These are phyloP conservation scores for Andrena trimmerana DNA, from an alignment of 2,888 invertebrate genomes.

Conservation along the genomic window DNA sequence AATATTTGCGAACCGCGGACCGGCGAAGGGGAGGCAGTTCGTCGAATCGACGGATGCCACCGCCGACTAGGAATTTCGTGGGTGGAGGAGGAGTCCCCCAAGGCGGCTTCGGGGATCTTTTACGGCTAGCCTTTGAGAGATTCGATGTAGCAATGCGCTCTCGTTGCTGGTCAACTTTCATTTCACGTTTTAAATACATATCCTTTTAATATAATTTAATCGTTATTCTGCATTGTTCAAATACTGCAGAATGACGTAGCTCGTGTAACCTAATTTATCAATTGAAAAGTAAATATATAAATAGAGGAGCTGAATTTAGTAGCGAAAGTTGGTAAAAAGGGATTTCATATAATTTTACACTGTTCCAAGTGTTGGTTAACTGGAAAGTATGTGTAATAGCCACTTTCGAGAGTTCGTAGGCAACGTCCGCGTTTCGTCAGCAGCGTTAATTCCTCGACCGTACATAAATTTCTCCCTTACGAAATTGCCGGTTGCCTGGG, in stretches of 20 bases:
- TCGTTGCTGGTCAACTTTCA: neutral
- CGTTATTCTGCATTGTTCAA: too few species aligned
- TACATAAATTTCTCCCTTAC: conserved; percentile 39
- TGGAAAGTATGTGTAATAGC: neutral
- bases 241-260: too few species aligned
- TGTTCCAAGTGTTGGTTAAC: neutral
- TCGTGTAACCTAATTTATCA: too few species aligned
- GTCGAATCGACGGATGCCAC: conserved; percentile 57
- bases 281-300: too few species aligned
- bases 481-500: conserved; percentile 58
- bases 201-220: too few species aligned
- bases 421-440: conserved; percentile 2
- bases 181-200: too few species aligned
- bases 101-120: neutral
- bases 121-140: neutral
- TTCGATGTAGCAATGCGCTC: neutral
- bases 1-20: conserved; percentile 68
- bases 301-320: too few species aligned
- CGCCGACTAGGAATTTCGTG: conserved; percentile 76
- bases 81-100: conserved; percentile 69
- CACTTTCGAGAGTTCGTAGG: neutral
- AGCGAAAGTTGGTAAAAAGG: too few species aligned
- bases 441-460: conserved; percentile 9
- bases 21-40: conserved; percentile 47
- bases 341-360: too few species aligned